A percentile compares a stretch with the other conserved stretches of the same genome.
These are phyloP conservation scores for Agrotis ipsilon DNA, from an alignment of 2,888 invertebrate genomes.

Conservation along the genomic window DNA sequence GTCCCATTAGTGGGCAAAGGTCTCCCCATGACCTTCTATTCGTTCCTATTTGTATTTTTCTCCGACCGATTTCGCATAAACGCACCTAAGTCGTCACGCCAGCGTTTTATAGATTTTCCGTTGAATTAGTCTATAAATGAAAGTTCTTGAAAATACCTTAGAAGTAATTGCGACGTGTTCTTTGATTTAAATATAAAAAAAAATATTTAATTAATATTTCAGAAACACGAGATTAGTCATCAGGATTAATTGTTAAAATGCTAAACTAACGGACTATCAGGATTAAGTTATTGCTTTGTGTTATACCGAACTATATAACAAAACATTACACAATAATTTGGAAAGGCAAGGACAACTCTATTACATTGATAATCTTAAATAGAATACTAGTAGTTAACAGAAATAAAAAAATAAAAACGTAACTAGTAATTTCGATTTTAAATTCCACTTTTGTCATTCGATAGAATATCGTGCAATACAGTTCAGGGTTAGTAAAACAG, in stretches of 20 bases:
- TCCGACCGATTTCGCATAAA: no score
- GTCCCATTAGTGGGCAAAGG: no score
- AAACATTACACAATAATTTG: not conserved
- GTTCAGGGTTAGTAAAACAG: conserved; percentile 64
- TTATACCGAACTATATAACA: not conserved
- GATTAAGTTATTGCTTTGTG: not conserved
- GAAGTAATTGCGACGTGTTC: not conserved
- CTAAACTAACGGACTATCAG: no score
- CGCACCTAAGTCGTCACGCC: no score
- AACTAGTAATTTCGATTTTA: conserved; percentile 50
- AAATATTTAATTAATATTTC: not conserved
- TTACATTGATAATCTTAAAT: not conserved
- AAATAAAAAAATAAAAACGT: conserved; percentile 30
- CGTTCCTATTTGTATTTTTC: no score
- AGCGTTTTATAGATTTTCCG: no score
- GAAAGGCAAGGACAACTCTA: not conserved
- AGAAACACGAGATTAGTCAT: not conserved
- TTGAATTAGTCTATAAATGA: no score
- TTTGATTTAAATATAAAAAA: not conserved
- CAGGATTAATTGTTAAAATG: no score
- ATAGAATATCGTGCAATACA: conserved; percentile 58
- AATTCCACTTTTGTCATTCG: conserved; percentile 53
- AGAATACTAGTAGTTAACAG: not conserved
- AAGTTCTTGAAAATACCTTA: not conserved
- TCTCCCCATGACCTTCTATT: no score